Base-by-base conservation (phyloP, 2,797 vertebrate species). In the Pseudochromis fuscus region DNA sequence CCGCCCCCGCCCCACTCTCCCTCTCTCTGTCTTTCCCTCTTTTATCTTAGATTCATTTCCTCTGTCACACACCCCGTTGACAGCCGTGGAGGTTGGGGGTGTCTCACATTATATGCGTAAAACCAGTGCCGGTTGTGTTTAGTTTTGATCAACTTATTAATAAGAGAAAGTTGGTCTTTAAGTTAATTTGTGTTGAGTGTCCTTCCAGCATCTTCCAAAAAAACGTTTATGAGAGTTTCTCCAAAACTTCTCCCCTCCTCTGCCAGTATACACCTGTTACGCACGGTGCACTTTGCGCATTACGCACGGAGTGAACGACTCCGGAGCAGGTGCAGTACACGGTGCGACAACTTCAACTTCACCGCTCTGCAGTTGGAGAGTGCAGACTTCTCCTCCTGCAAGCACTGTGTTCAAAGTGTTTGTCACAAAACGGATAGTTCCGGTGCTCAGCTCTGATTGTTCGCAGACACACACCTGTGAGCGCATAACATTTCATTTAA, bases 201-300 rank as follows among this genome's bases (percentile, higher is more conserved):
- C 7, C 19, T 53, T 52, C 50, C 25, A 53, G 23, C 19, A 40
- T 21, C 51, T 45, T 44, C 8, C 25, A 15, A 24, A 56, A 7
- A 18, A 56, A 13, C 35, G 16, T 15, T 35, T 3, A 0, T 1
- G 9, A 42, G n/a, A 72, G 60, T 68, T 72, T 73, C 49, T 55
- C 7, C 49, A 62, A n/a, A 77, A 74, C 59, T 65, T 75, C 27
- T 66, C 23, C 10, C 24, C 71, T 68, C 37, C 45, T 53, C 27
- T 75, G 75, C 10, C 51, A 28, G 63, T 0, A 2, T 48, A 48
- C 78, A 88, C 86, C 75, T 90, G 83, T 89, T 86, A 84, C 82
- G 80, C 87, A 59, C 48, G 46, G 56, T 7, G 58, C 38, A 30
- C 66, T 70, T 82, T 82, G 78, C 73, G 81, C 84, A 70, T 83